Base-by-base conservation (phyloP, 2,888 invertebrate species). In the Pseudoips prasinana region DNA sequence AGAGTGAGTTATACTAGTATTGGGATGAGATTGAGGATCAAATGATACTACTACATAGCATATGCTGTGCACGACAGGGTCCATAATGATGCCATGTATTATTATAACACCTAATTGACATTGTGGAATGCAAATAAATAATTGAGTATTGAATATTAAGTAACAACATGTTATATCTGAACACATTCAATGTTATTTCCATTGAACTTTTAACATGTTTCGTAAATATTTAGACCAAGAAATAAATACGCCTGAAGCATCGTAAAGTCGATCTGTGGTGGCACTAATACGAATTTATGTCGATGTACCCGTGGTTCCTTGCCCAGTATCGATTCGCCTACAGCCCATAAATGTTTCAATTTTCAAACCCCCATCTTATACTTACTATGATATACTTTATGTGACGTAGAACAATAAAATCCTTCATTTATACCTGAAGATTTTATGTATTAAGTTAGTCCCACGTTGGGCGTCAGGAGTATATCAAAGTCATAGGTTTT, bases 211-310 rank as follows among this genome's bases (percentile, higher is more conserved):
- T 73, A 73, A 65, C 55, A 64, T 61, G 69, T 54, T 48, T 63
- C 61, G 66, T 64, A 74, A 73, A 74, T 78, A 78, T 68, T 73
- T 70, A 73, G 67, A 71, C 64, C 65, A 60, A 51, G 73, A 79
- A 80, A 79, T 85, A 84, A 84, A 83, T 79, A 77, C 73, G 67
- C 57, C 64, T 72, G 74, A 75, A 75, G 73, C 77, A 72, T 75
- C 83, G 85, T 84, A 86, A 86, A 87, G 81, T 80, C 83, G 86
- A 80, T 82, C 79, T 76, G 77, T 83, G 83, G 76, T 82, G 86
- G 83, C 87, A 82, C 77, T 87, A 86, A 88, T 87, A 72, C 83
- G 76, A 79, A 86, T 88, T 87, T 86, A 87, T 83, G 84, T 85
- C 85, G 71, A 79, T 71, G 80, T 79, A 81, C 82, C 72, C 57